Evolutionary conservation across 2,113 vertebrate genomes (phyloP), one percentile per base, ranked within the genome.

Genomic region (Notothenia rossii): DNA sequence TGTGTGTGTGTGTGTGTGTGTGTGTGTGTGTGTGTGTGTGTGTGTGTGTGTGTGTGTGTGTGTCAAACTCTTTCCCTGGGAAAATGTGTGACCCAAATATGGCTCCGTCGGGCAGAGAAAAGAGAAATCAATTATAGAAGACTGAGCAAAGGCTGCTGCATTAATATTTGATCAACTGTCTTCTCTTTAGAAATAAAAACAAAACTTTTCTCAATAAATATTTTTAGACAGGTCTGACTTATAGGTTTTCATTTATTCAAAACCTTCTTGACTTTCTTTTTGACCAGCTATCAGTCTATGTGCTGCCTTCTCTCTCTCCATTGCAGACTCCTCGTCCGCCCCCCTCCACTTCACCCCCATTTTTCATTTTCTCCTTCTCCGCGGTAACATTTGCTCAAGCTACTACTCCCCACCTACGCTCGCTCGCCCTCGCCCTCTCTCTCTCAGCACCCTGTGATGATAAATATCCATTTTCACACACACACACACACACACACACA

Each of bases 11-110:
- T n/a, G n/a, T n/a, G n/a, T n/a, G n/a, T n/a, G n/a, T n/a, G n/a
- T n/a, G n/a, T n/a, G n/a, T n/a, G n/a, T n/a, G n/a, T n/a, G n/a
- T n/a, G n/a, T n/a, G n/a, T n/a, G n/a, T n/a, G 69, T 56, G 55
- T 58, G 69, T 20, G 62, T 33, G 62, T 48, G 50, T 29, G 33
- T 58, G 54, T 43, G 55, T n/a, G 33, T 59, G 69, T 45, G 10
- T 59, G 58, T 78, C 56, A 67, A 84, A 74, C 75, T 76, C 69
- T 68, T 81, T 88, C 79, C 78, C 55, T 66, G 67, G 73, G 65
- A 90, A 90, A 92, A 88, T 75, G 62, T 79, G 71, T 85, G 88
- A 92, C 90, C 91, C 79, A 91, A 89, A 92, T 91, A 88, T 89
- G 89, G 81, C 84, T 89, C 64, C 46, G 83, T 81, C 25, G 64